A percentile compares a stretch with the other conserved stretches of the same genome.
phyloP scores from a whole-genome alignment of 2,113 vertebrate species.

The Platysternon megacephalum region DNA sequence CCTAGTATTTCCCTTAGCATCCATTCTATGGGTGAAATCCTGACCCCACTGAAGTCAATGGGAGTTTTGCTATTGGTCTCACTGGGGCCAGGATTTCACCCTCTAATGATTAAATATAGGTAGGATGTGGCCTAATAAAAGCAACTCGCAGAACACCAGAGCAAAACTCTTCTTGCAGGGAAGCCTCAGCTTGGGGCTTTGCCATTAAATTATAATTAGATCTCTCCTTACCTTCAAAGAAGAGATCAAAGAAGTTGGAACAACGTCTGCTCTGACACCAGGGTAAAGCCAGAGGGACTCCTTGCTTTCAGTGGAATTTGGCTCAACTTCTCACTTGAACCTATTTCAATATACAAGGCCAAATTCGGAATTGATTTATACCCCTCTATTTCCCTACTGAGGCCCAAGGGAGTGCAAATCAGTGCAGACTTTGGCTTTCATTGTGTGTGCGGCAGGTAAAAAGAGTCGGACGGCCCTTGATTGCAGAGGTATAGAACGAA shows the following conservation, averaged over 20 bases:
- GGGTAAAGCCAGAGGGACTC: neutral
- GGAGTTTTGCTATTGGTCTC: neutral
- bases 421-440: neutral
- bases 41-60: neutral
- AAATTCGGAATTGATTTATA: slow-evolving; percentile 16
- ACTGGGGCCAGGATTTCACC: neutral
- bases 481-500: neutral
- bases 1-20: accelerated
- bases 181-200: slow-evolving; percentile 24
- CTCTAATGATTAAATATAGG: neutral
- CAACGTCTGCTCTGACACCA: neutral
- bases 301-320: slow-evolving; percentile 36
- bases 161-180: neutral
- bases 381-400: neutral
- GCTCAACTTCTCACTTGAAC: slow-evolving; percentile 18
- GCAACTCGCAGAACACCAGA: neutral
- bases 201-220: neutral
- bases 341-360: neutral
- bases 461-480: neutral
- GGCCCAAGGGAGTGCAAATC: neutral
- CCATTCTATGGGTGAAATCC: neutral
- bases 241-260: neutral
- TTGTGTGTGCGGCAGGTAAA: neutral
- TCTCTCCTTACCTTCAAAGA: slow-evolving; percentile 9
- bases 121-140: neutral